These are phyloP conservation scores for Notothenia coriiceps DNA, from an alignment of 2,113 vertebrate species.

Conservation along the genomic window DNA sequence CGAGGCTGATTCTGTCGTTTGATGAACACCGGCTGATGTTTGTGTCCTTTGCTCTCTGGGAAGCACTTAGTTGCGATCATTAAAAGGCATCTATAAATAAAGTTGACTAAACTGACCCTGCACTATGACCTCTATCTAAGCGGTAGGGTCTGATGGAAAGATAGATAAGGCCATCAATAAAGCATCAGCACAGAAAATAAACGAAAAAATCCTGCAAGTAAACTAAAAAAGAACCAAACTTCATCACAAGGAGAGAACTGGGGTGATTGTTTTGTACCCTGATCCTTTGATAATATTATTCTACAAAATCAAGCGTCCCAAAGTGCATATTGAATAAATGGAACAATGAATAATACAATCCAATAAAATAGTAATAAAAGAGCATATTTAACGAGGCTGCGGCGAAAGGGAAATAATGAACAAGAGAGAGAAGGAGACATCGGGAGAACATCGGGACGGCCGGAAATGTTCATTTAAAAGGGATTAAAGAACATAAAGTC, in stretches of 20 bases:
- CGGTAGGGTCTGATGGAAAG: slow-evolving; percentile 42
- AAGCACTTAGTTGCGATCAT: slow-evolving; percentile 52
- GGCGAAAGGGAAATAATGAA: neutral
- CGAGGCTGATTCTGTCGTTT: neutral
- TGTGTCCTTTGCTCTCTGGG: neutral
- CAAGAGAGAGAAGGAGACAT: slow-evolving; percentile 14
- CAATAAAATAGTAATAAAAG: slow-evolving; percentile 59
- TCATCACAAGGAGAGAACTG: neutral
- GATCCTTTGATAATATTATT: slow-evolving; percentile 31
- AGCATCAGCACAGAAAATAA: slow-evolving; percentile 5
- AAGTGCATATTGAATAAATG: slow-evolving; percentile 39
- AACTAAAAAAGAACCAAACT: neutral
- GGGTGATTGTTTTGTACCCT: slow-evolving; percentile 14
- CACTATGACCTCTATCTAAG: slow-evolving; percentile 35
- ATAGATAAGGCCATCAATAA: slow-evolving; percentile 56
- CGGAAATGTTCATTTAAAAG: slow-evolving; percentile 43
- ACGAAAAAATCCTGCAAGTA: neutral
- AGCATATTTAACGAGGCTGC: slow-evolving; percentile 44
- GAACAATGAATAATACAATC: slow-evolving; percentile 32
- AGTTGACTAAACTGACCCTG: slow-evolving; percentile 33
- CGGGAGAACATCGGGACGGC: slow-evolving; percentile 4
- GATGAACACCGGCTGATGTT: neutral
- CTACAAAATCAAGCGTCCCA: neutral
- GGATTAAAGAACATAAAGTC: slow-evolving; percentile 47
- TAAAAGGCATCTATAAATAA: slow-evolving; percentile 60